Conservation (phyloP, 1,140 invertebrate genomes). For the Lucilia sericata region DNA sequence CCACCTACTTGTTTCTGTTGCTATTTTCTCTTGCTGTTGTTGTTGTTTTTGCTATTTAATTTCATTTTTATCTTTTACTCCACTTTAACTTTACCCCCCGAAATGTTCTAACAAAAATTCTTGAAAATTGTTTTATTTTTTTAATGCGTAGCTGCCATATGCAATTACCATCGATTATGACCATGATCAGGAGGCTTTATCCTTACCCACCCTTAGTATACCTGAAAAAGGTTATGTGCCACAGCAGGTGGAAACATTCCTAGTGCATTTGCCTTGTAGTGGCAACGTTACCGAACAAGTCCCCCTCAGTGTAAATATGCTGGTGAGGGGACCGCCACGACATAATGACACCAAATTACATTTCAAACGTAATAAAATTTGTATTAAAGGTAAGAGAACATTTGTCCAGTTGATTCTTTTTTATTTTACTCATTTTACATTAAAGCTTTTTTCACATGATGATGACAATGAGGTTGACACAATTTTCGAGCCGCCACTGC, state of each 20-base stretch:
- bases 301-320: constrained; percentile 85
- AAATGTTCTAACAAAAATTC: not conserved
- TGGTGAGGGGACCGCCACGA: constrained; percentile 72
- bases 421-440: not conserved
- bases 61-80: constrained; percentile 32
- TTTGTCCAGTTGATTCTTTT: constrained; percentile 47
- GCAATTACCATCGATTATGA: constrained; percentile 83
- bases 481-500: no score
- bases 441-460: not conserved
- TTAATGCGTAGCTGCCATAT: constrained; percentile 76
- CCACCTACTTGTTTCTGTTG: constrained; percentile 35
- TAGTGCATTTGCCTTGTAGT: constrained; percentile 81
- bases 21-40: not conserved
- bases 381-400: constrained; percentile 77
- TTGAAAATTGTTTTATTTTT: not conserved
- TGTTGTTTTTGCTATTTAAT: constrained; percentile 18
- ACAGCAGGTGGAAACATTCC: constrained; percentile 79
- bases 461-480: not conserved
- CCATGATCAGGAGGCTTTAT: constrained; percentile 76
- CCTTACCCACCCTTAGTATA: constrained; percentile 83
- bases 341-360: constrained; percentile 80
- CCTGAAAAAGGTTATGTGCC: constrained; percentile 82
- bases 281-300: constrained; percentile 76
- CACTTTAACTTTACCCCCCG: not conserved
- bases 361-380: constrained; percentile 89